Base-by-base conservation (phyloP, 2,113 vertebrate genomes). In the Anas platyrhynchos region DNA sequence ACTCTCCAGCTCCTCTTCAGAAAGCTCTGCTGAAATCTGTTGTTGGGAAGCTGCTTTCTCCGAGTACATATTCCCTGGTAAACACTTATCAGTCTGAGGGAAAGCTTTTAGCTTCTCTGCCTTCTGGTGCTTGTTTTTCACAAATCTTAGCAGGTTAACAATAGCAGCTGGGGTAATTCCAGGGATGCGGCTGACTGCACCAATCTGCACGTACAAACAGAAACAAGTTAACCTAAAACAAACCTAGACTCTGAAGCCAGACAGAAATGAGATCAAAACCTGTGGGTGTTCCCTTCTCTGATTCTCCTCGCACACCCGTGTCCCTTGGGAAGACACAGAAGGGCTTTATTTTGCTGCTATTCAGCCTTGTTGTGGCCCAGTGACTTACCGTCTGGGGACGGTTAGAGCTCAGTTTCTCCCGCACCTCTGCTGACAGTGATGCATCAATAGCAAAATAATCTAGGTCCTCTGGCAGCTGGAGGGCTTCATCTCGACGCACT, bases 141-240 rank as follows among this genome's bases (percentile, higher is more conserved):
- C 98, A 63, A 98, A 99, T 75, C 97, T 97, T 1, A 99, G 97
- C 84, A 99, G 98, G 82, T 98, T 98, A 69, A 99, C 36, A 2
- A 99, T 81, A n/a, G 99, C 99, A 77, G 99, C 98, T 2, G 99
- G 99, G 38, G 99, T 99, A 54, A 99, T 96, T 26, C 99, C 99
- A 93, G 99, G 98, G 88, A 99, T 97, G 56, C 99, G 98, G 67
- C 98, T 98, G 48, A 99, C 98, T 15, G 99, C 99, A 6, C 99
- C 98, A 9, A 99, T 98, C 99, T 99, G 96, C 29, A 17, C 23
- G 77, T 4, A 83, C 77, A 88, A 92, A 94, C 56, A 94, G 41
- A 8, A 86, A 59, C 59, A 44, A 61, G 65, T 83, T 29, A 77
- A 26, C 31, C 36, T 55, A 31, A 27, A 62, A 9, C 71, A 85